Base-by-base conservation (phyloP, 2,888 invertebrate genomes). In the Orchesellides sinensis region DNA sequence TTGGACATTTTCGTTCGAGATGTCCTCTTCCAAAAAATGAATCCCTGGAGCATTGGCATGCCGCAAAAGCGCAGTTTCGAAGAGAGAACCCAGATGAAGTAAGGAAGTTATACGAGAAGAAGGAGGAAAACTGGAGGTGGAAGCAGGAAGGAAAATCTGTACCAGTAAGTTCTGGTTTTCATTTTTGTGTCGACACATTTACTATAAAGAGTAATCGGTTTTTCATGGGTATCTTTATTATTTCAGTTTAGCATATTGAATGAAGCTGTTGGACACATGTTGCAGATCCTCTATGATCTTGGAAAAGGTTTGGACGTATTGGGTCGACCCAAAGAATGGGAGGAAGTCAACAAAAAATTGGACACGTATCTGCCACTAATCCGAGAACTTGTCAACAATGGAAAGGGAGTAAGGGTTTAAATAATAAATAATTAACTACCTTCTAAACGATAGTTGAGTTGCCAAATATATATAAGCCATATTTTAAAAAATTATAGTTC, bases 271-370 rank as follows among this genome's bases (percentile, higher is more conserved):
- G n/a, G 40, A 8, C 3, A 32, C 8, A 21, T 63, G 63, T 6
- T 17, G 17, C 35, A 32, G 19, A 35, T 40, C 10, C 23, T 63
- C 5, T 40, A 63, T 32, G 63, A 63, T 17, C 17, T 63, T 3
- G 12, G 21, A 6, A 17, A 19, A 1, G 63, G 19, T 17, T 17
- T 63, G 19, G 63, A 63, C 19, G 40, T 63, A 5, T 63, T 63
- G 40, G 40, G 40, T 63, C 63, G 63, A 63, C 63, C 63, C 35
- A 23, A 40, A 5, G 63, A 63, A 3, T 63, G 63, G 63, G 17
- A 17, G 1, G 40, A 63, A 35, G 40, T 40, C 2, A 63, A 63
- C 21, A 40, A 63, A 40, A 40, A 35, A 40, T n/a, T 63, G 35
- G 63, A 63, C 23, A 2, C 21, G 2, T 19, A 19, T 10, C 40